Evolutionary conservation across 2,797 vertebrate genomes (phyloP).

Genomic region (Darevskia mixta): DNA sequence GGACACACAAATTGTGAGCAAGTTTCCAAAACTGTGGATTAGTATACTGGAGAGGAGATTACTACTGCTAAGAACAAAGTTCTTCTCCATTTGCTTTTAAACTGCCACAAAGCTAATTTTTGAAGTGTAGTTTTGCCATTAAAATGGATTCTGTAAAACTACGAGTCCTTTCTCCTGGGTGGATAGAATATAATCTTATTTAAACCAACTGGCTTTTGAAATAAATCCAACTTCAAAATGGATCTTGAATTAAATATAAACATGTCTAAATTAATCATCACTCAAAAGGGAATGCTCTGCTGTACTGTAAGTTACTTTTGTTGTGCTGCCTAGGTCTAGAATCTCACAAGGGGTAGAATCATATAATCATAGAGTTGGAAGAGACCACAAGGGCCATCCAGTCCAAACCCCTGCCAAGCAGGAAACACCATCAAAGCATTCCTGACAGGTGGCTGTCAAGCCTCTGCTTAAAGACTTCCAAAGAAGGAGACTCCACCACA

Average conservation of each 20-base stretch:
- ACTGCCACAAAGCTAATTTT: background rate
- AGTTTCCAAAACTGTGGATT: rapidly evolving
- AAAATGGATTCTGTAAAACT: background rate
- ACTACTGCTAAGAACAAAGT: background rate
- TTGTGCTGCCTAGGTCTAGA: background rate
- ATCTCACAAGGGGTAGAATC: background rate
- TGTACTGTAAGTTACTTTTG: background rate
- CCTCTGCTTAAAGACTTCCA: no score
- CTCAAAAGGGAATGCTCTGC: background rate
- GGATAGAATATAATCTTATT: background rate
- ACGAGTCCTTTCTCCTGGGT: background rate
- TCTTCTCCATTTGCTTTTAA: background rate
- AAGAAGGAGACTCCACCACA: no score
- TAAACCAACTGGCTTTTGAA: background rate
- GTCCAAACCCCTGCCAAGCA: no score
- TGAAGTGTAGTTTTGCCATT: background rate
- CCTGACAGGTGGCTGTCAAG: no score
- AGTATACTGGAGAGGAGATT: background rate
- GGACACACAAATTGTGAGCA: background rate
- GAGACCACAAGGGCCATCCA: no score
- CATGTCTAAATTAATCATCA: background rate
- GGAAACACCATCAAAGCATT: no score
- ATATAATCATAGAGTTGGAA: no score
- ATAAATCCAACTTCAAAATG: background rate
- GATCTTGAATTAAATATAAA: background rate